These are phyloP conservation scores for Manduca sexta DNA, from an alignment of 1,140 invertebrate genomes.

Conservation along the genomic window DNA sequence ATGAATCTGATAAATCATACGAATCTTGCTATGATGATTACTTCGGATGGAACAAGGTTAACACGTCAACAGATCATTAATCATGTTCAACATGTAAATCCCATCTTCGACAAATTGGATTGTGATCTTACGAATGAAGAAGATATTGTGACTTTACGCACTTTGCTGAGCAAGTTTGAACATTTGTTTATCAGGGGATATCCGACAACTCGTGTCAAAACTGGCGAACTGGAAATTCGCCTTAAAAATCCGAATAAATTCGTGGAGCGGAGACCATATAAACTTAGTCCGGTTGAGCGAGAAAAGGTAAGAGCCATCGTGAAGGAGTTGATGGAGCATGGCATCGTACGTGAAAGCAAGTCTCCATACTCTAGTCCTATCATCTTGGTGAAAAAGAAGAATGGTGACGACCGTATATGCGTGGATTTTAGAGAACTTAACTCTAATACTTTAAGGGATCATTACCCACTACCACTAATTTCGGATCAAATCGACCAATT, in stretches of 20 bases:
- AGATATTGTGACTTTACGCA: conserved; percentile 12
- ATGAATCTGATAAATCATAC: conserved; percentile 6
- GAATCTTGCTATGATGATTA: background rate
- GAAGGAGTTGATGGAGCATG: conserved; percentile 11
- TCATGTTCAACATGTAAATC: background rate
- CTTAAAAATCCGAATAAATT: conserved; percentile 7
- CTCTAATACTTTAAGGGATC: conserved; percentile 1
- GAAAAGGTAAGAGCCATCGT: conserved; percentile 19
- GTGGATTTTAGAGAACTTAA: conserved; percentile 15
- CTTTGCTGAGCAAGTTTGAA: conserved; percentile 11
- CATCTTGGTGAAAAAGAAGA: background rate
- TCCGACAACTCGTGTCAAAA: conserved; percentile 19
- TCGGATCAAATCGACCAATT: too few species aligned
- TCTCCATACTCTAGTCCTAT: conserved; percentile 29
- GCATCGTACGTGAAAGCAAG: conserved; percentile 45
- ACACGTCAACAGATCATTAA: background rate
- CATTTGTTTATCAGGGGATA: conserved; percentile 20
- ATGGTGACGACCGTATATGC: conserved; percentile 3
- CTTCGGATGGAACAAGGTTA: background rate
- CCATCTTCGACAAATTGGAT: conserved; percentile 3
- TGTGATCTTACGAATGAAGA: conserved; percentile 5
- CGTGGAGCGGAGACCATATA: conserved; percentile 17
- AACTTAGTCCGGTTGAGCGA: conserved; percentile 15
- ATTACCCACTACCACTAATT: conserved; percentile 14
- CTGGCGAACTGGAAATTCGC: conserved; percentile 5